These are phyloP conservation scores for Eutrigla gurnardus DNA, from an alignment of 2,797 vertebrate genomes.

Conservation along the genomic window DNA sequence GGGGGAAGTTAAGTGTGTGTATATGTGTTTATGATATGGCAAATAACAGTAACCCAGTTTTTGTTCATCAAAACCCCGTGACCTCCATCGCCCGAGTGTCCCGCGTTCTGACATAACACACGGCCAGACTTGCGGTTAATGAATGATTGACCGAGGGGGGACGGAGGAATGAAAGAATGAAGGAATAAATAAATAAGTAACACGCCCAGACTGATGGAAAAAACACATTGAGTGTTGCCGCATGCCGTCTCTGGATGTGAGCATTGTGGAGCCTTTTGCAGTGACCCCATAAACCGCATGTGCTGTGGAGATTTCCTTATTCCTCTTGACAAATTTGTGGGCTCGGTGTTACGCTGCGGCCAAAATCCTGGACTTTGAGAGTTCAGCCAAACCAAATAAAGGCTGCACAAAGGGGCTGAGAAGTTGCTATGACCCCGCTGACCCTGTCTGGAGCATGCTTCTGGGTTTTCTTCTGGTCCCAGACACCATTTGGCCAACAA, in stretches of 20 bases:
- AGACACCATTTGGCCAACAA: conserved; percentile 20
- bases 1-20: conserved; percentile 46
- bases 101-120: conserved; percentile 23
- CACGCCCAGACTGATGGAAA: conserved; percentile 72
- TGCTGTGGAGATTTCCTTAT: conserved; percentile 57
- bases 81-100: conserved; percentile 26
- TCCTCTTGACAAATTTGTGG: conserved; percentile 81
- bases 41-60: conserved; percentile 38
- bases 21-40: conserved; percentile 64
- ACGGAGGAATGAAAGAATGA: conserved; percentile 18
- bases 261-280: conserved; percentile 67
- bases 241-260: conserved; percentile 54
- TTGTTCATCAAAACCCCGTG: conserved; percentile 39
- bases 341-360: conserved; percentile 54
- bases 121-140: conserved; percentile 30
- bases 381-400: conserved; percentile 82
- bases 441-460: conserved; percentile 54
- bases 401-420: conserved; percentile 52
- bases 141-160: background rate
- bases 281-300: conserved; percentile 77
- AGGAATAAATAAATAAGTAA: conserved; percentile 51
- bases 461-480: conserved; percentile 33
- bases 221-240: conserved; percentile 64
- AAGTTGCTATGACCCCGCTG: conserved; percentile 62
- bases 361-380: conserved; percentile 71